Conservation (phyloP, 2,113 vertebrate species). For the Carassius gibelio region DNA sequence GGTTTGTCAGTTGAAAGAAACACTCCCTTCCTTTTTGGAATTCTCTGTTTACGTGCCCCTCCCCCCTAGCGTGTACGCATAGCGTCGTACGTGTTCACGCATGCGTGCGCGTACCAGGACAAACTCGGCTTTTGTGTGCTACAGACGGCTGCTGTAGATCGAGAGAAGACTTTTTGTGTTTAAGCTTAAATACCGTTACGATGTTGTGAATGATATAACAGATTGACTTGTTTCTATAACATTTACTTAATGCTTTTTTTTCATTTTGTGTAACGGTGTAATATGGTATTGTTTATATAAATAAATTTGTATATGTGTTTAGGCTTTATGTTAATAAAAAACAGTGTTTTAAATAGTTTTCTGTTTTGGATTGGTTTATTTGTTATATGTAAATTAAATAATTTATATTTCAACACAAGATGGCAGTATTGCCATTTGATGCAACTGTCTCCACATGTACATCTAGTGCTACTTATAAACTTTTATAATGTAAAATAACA, state of each 20-base stretch:
- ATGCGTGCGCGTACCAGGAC: slow-evolving; percentile 5
- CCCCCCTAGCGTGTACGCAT: slow-evolving; percentile 69
- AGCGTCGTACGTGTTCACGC: slow-evolving; percentile 53
- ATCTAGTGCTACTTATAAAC: background rate
- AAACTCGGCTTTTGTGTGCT: no score
- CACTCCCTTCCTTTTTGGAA: slow-evolving; percentile 77
- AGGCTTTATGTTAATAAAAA: background rate
- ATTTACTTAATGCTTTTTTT: background rate
- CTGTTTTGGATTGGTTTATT: background rate
- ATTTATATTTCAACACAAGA: background rate
- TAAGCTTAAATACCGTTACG: no score
- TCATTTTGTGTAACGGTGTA: background rate
- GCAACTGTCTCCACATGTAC: background rate
- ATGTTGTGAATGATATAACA: background rate
- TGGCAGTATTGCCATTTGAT: background rate
- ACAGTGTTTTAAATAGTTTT: no score
- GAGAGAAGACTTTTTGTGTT: no score
- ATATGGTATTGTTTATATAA: background rate
- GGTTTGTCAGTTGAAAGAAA: slow-evolving; percentile 56
- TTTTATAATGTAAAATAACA: background rate
- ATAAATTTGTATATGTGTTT: background rate
- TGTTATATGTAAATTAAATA: background rate
- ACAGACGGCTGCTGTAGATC: no score
- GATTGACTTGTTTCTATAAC: background rate
- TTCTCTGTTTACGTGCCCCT: slow-evolving; percentile 74